Evolutionary conservation across 2,888 invertebrate genomes (phyloP).

Genomic region (Octodonta nipae): DNA sequence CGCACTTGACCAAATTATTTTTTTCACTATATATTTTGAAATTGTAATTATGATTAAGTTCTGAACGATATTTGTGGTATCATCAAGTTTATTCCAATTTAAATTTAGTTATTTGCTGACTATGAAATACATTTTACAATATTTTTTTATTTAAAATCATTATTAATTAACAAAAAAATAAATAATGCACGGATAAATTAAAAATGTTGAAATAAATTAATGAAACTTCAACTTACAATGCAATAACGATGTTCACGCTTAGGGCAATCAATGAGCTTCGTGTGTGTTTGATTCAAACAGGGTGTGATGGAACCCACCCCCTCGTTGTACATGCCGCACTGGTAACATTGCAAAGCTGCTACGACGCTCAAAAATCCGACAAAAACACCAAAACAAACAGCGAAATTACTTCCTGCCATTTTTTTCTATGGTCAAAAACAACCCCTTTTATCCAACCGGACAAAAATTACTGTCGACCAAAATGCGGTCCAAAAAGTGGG

Average conservation of each 20-base stretch:
- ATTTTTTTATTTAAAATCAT: too few relatives aligned
- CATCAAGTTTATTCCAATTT: too few relatives aligned
- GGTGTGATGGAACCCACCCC: conserved; percentile 76
- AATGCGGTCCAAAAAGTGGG: background rate
- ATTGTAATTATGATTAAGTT: too few relatives aligned
- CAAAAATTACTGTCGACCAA: conserved; percentile 2
- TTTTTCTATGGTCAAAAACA: background rate
- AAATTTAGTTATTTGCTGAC: too few relatives aligned
- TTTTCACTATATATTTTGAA: too few relatives aligned
- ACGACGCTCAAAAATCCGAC: conserved; percentile 22
- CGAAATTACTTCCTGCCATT: background rate
- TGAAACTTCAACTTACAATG: conserved; percentile 51
- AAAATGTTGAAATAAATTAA: too few relatives aligned
- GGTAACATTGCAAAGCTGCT: conserved; percentile 52
- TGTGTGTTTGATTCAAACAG: conserved; percentile 62
- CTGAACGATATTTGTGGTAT: too few relatives aligned
- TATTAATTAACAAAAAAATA: too few relatives aligned
- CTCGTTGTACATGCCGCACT: conserved; percentile 74
- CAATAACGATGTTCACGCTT: conserved; percentile 49
- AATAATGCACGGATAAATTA: too few relatives aligned
- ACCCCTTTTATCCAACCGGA: conserved; percentile 2
- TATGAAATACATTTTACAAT: too few relatives aligned
- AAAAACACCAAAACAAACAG: conserved; percentile 11
- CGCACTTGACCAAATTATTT: too few relatives aligned
- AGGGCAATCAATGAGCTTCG: conserved; percentile 57